Conservation (phyloP, 2,113 vertebrate species). For the Gavialis gangeticus region DNA sequence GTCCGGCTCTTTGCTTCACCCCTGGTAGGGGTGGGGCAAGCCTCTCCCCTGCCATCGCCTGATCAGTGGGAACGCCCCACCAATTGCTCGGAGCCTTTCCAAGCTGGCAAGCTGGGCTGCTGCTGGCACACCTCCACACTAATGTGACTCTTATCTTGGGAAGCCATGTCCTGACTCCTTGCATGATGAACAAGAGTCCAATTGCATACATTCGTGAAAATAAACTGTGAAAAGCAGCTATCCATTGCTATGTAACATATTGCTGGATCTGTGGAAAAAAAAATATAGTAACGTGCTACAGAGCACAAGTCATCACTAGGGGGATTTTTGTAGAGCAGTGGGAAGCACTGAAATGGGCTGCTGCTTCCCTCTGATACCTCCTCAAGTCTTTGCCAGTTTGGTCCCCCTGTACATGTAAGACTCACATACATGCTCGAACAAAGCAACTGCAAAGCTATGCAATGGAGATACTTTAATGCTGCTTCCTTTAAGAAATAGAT, state of each 20-base stretch:
- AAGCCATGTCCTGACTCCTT: not conserved
- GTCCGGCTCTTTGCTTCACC: too few species aligned
- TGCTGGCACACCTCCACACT: too few species aligned
- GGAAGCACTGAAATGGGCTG: not conserved
- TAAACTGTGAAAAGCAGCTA: not conserved
- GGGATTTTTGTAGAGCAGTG: not conserved
- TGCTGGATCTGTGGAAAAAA: not conserved
- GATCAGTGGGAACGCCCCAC: too few species aligned
- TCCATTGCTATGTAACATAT: fast-evolving
- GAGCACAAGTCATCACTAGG: not conserved
- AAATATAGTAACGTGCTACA: not conserved
- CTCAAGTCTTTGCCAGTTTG: fast-evolving
- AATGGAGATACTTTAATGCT: not conserved
- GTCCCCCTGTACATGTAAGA: too few species aligned
- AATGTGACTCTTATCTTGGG: not conserved
- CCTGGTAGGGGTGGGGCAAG: too few species aligned
- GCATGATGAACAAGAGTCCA: not conserved
- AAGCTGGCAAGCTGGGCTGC: too few species aligned
- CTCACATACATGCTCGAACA: not conserved
- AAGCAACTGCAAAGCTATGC: not conserved
- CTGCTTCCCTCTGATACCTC: not conserved
- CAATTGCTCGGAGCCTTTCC: too few species aligned
- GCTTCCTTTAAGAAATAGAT: not conserved
- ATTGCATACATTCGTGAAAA: not conserved
- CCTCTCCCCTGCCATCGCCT: too few species aligned